These are phyloP conservation scores for Falco naumanni DNA, from an alignment of 2,797 vertebrate species.

Conservation along the genomic window DNA sequence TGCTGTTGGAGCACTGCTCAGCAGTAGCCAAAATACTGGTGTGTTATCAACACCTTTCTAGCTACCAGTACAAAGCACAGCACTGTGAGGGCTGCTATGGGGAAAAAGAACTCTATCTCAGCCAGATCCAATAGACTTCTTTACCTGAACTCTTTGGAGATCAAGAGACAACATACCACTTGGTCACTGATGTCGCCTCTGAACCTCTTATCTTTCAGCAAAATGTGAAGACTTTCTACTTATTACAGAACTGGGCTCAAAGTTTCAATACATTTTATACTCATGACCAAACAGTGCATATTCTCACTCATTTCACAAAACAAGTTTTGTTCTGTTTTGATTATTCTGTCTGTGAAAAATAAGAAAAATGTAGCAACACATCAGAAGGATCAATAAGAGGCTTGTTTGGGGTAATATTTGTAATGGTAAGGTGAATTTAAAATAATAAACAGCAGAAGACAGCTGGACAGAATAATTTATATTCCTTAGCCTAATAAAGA, in stretches of 20 bases:
- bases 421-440: neutral
- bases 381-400: neutral
- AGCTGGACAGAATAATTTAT: neutral
- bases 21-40: neutral
- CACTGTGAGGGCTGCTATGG: neutral
- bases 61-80: neutral
- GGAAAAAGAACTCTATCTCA: neutral
- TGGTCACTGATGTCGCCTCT: neutral
- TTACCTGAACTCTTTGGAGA: neutral
- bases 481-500: neutral
- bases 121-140: neutral
- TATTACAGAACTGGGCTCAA: neutral
- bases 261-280: neutral
- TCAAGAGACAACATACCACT: neutral
- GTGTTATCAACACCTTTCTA: neutral
- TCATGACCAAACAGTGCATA: neutral
- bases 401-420: neutral
- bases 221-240: neutral
- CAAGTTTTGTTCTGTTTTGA: neutral
- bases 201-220: neutral
- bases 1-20: neutral
- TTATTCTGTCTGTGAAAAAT: neutral
- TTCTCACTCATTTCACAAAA: neutral
- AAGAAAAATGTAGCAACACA: neutral
- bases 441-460: neutral